Conservation (phyloP, 1,140 invertebrate species). For the Magallana angulata region DNA sequence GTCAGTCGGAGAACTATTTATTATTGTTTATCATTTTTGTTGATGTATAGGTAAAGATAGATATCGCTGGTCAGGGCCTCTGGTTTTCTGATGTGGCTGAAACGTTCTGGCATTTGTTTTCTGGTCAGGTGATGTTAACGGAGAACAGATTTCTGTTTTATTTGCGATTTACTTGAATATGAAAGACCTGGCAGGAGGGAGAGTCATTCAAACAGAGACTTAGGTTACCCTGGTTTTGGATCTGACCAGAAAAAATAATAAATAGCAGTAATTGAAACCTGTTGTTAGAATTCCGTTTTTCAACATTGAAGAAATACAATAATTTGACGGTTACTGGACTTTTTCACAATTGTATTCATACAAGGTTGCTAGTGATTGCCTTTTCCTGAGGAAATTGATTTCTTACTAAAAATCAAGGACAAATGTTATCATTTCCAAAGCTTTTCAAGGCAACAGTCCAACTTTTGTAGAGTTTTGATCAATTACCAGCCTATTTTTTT, state of each 20-base stretch:
- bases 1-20: conserved; percentile 5
- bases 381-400: too few species aligned
- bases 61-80: background rate
- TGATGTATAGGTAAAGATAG: conserved; percentile 22
- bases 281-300: too few species aligned
- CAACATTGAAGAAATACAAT: too few species aligned
- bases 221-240: background rate
- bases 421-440: background rate
- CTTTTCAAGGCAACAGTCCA: conserved; percentile 2
- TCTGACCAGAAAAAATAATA: background rate
- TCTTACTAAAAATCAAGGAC: too few species aligned
- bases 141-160: background rate
- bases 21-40: conserved; percentile 37
- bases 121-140: conserved; percentile 12
- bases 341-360: too few species aligned
- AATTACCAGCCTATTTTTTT: background rate
- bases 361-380: too few species aligned
- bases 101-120: conserved; percentile 20
- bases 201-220: background rate
- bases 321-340: too few species aligned
- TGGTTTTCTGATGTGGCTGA: conserved; percentile 2
- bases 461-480: background rate
- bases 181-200: background rate
- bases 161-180: conserved; percentile 26
- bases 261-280: background rate